A percentile compares a stretch with the other conserved stretches of the same genome.
These are phyloP conservation scores for Hippocampus barbouri DNA, from an alignment of 2,113 vertebrate genomes.

Conservation along the genomic window DNA sequence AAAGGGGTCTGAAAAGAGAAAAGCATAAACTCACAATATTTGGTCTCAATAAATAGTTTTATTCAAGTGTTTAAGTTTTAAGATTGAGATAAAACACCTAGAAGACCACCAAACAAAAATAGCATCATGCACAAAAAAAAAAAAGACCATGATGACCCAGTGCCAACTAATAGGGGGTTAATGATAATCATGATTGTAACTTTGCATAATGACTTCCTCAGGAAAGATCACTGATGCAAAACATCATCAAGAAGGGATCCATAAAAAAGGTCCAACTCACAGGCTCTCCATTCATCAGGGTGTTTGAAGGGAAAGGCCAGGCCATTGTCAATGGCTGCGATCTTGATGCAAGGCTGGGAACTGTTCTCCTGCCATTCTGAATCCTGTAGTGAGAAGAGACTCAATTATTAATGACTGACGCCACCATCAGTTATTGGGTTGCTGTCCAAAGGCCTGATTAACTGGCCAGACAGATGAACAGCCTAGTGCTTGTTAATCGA, in stretches of 20 bases:
- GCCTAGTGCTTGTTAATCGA: constrained; percentile 19
- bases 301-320: constrained; percentile 98
- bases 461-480: constrained; percentile 22
- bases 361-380: constrained; percentile 62
- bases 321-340: constrained; percentile 96
- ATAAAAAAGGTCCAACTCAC: constrained; percentile 30
- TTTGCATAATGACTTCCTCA: background rate
- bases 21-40: background rate
- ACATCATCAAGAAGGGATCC: background rate
- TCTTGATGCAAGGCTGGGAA: constrained; percentile 75
- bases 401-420: constrained; percentile 12
- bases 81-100: background rate
- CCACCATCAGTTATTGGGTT: constrained; percentile 23
- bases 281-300: constrained; percentile 90
- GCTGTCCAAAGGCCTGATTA: constrained; percentile 23
- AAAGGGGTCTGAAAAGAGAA: constrained; percentile 82
- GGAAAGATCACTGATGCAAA: background rate
- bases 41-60: background rate
- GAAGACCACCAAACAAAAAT: no score
- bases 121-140: no score
- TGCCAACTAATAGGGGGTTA: no score
- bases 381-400: constrained; percentile 60
- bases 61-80: background rate
- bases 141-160: no score
- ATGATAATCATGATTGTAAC: background rate